phyloP scores from a whole-genome alignment of 2,888 invertebrate species.

The Polydrusus tereticollis region DNA sequence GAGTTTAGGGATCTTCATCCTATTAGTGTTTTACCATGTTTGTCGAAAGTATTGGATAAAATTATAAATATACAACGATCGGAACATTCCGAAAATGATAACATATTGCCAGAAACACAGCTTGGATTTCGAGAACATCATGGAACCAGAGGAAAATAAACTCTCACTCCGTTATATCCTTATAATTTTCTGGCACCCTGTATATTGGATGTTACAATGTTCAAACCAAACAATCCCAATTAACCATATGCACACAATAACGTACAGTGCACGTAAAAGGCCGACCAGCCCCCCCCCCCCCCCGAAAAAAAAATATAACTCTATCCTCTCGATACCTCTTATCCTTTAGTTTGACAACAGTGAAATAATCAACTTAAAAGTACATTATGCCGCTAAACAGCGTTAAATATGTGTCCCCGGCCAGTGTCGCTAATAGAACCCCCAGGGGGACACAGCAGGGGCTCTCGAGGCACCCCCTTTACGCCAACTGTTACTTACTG shows the following conservation, averaged over 20 bases:
- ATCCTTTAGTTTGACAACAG: conserved; percentile 38
- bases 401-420: conserved; percentile 56
- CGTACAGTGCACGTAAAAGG: not conserved
- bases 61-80: no score
- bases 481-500: conserved; percentile 60
- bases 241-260: conserved; percentile 10
- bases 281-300: not conserved
- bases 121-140: no score
- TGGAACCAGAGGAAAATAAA: no score
- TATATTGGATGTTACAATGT: no score
- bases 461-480: conserved; percentile 56
- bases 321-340: conserved; percentile 32
- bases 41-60: no score
- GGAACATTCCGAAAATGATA: no score
- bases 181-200: no score
- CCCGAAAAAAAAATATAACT: conserved; percentile 40
- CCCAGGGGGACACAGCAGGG: conserved; percentile 57
- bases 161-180: no score
- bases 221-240: conserved; percentile 11
- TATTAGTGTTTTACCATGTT: no score
- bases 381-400: conserved; percentile 54
- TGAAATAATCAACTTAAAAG: conserved; percentile 46
- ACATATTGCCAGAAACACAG: no score
- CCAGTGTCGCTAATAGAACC: conserved; percentile 62
- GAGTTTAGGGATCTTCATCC: no score